These are phyloP conservation scores for Mungos mungo DNA, from an alignment of 2,113 vertebrate species.

Conservation along the genomic window DNA sequence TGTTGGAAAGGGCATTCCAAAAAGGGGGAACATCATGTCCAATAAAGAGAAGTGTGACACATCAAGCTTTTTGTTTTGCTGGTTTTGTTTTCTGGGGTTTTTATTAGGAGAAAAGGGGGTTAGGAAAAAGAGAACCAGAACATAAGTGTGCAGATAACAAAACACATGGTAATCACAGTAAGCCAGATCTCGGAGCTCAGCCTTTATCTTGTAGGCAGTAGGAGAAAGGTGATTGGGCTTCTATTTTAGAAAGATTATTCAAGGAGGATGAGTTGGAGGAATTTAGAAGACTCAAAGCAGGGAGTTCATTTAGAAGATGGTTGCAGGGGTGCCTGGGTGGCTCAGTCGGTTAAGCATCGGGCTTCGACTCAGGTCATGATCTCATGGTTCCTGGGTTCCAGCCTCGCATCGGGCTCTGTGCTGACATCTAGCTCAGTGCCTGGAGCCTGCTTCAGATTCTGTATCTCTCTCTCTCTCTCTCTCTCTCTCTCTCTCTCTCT, in stretches of 20 bases:
- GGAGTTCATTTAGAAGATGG: not conserved
- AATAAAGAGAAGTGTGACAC: not conserved
- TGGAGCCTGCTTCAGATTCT: no score
- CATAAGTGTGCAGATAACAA: not conserved
- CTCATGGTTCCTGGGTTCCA: no score
- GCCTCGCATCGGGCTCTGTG: no score
- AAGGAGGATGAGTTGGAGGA: not conserved
- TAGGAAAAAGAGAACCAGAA: not conserved
- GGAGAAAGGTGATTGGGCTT: not conserved
- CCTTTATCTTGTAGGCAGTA: not conserved
- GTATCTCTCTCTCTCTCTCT: no score
- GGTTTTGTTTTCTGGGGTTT: not conserved
- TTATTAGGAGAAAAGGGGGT: not conserved
- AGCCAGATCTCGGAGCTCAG: not conserved
- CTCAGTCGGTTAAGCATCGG: no score
- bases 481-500: no score
- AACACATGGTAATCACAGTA: not conserved
- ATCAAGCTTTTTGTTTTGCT: not conserved
- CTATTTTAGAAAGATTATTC: not conserved
- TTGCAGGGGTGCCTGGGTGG: not conserved
- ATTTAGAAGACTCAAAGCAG: slow-evolving; percentile 1
- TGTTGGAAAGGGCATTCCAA: not conserved
- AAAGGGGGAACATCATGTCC: not conserved
- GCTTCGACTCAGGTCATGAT: no score
- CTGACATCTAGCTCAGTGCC: no score